These are phyloP conservation scores for Disparrhopalites patrizii DNA, from an alignment of 2,888 invertebrate genomes.

Conservation along the genomic window DNA sequence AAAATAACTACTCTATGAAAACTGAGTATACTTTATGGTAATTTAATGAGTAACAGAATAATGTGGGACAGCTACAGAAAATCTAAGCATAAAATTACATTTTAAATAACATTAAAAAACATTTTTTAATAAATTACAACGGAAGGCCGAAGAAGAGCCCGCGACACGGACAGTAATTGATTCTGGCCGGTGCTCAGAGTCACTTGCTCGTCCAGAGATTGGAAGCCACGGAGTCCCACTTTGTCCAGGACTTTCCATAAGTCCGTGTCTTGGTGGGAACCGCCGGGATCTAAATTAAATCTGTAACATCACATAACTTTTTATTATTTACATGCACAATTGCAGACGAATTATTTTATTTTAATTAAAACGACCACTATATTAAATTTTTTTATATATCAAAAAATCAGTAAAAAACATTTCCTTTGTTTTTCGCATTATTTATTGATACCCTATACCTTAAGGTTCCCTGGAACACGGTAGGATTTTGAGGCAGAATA, in stretches of 20 bases:
- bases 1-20: not conserved
- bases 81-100: not conserved
- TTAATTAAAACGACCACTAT: too few relatives aligned
- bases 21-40: not conserved
- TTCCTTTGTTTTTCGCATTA: too few relatives aligned
- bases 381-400: not conserved
- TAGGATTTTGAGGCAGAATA: constrained; percentile 62
- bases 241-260: constrained; percentile 55
- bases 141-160: constrained; percentile 58
- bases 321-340: constrained; percentile 18
- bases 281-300: constrained; percentile 55
- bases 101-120: not conserved
- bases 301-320: too few relatives aligned
- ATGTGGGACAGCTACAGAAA: too few relatives aligned
- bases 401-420: too few relatives aligned
- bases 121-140: constrained; percentile 52
- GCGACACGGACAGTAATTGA: constrained; percentile 61
- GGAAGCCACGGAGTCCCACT: constrained; percentile 54
- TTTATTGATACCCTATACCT: too few relatives aligned
- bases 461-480: constrained; percentile 60
- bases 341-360: not conserved
- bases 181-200: constrained; percentile 60
- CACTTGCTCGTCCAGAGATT: constrained; percentile 54
- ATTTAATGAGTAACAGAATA: too few relatives aligned
- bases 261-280: constrained; percentile 51